Conservation (phyloP, 2,888 invertebrate species). For the Euzetes globulus region DNA sequence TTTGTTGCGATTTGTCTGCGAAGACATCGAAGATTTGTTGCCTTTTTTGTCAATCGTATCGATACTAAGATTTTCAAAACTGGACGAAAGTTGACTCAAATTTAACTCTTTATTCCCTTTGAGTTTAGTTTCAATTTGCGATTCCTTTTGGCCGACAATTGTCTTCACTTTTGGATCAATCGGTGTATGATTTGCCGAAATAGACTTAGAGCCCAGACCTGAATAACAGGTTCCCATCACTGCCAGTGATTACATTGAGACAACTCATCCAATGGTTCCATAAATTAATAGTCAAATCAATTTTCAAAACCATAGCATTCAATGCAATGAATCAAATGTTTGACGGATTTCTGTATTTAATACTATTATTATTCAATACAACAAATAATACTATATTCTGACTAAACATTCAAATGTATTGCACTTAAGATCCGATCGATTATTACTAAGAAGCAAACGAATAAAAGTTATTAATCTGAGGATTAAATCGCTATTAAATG, state of each 20-base stretch:
- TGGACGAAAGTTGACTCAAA: not conserved
- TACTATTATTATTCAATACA: too few relatives aligned
- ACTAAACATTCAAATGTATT: too few relatives aligned
- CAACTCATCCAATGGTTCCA: not conserved
- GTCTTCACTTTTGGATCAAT: not conserved
- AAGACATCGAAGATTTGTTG: conserved; percentile 18
- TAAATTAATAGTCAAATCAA: not conserved
- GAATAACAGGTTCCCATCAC: conserved; percentile 23
- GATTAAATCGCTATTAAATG: too few relatives aligned
- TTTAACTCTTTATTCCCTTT: not conserved
- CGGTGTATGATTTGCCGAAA: not conserved
- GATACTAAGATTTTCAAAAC: not conserved
- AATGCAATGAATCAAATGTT: not conserved
- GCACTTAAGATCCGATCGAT: too few relatives aligned
- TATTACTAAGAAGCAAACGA: too few relatives aligned
- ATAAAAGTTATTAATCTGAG: too few relatives aligned
- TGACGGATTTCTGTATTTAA: not conserved
- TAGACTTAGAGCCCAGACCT: conserved; percentile 21
- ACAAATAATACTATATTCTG: too few relatives aligned
- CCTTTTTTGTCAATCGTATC: not conserved
- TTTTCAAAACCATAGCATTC: not conserved
- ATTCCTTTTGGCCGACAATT: not conserved
- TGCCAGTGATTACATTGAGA: not conserved
- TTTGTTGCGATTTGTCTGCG: conserved; percentile 11
- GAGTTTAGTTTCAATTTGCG: not conserved